Evolutionary conservation across 2,797 vertebrate species (phyloP).

Genomic region (Sparidentex hasta): DNA sequence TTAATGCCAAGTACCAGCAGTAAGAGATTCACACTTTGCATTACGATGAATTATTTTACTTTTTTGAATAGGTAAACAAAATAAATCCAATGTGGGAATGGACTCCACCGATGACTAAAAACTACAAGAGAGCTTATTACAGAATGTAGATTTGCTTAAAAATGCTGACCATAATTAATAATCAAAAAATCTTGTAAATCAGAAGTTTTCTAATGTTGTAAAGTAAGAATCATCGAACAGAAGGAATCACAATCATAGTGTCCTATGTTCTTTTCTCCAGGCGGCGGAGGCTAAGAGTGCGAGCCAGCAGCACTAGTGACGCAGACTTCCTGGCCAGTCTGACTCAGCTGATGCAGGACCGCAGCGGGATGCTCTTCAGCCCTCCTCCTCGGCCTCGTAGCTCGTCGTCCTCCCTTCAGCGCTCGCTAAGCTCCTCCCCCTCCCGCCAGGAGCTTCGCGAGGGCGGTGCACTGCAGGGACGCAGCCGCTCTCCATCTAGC

Average conservation of each 20-base stretch:
- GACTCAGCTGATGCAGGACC: conserved; percentile 95
- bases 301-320: conserved; percentile 96
- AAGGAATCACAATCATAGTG: neutral
- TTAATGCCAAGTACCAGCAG: neutral
- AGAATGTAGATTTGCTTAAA: neutral
- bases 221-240: neutral
- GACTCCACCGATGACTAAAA: neutral
- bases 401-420: conserved; percentile 93
- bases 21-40: neutral
- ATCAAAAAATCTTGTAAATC: neutral
- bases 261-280: conserved; percentile 66
- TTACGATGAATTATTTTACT: no score
- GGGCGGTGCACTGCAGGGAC: conserved; percentile 80
- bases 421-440: conserved; percentile 95
- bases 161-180: no score
- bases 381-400: conserved; percentile 91
- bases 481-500: conserved; percentile 94
- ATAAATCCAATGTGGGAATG: neutral
- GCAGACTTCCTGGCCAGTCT: conserved; percentile 96
- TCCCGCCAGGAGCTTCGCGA: conserved; percentile 92
- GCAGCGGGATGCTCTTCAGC: conserved; percentile 91
- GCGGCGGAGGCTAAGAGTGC: conserved; percentile 92
- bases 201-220: neutral
- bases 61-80: no score
- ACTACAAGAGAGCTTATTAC: neutral